phyloP scores from a whole-genome alignment of 2,113 vertebrate genomes.

The Caranx melampygus region DNA sequence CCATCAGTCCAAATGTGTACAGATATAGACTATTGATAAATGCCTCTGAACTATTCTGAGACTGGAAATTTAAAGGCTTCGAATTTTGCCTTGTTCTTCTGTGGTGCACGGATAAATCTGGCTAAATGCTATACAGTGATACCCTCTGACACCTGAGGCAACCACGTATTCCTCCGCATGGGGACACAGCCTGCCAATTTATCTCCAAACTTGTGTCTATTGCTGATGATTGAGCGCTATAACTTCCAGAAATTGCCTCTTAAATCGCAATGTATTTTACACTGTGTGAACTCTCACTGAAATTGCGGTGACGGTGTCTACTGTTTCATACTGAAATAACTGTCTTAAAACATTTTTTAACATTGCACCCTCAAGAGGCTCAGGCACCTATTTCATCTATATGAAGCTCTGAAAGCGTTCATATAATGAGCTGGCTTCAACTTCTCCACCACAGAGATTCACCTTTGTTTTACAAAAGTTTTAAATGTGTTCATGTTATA shows the following conservation, averaged over 20 bases:
- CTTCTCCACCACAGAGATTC: background rate
- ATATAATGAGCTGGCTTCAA: slow-evolving; percentile 21
- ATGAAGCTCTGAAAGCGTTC: slow-evolving; percentile 21
- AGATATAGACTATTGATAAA: slow-evolving; percentile 92
- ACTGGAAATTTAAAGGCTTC: slow-evolving; percentile 87
- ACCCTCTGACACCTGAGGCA: slow-evolving; percentile 86
- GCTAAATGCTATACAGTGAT: slow-evolving; percentile 89
- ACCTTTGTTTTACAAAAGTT: background rate
- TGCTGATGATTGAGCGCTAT: slow-evolving; percentile 94
- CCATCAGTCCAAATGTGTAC: slow-evolving; percentile 91
- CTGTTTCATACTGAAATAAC: slow-evolving; percentile 93
- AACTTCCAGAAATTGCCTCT: slow-evolving; percentile 94
- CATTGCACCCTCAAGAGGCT: slow-evolving; percentile 43
- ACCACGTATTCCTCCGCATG: slow-evolving; percentile 86
- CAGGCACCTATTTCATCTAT: slow-evolving; percentile 26
- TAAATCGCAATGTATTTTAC: slow-evolving; percentile 96
- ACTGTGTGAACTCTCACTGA: slow-evolving; percentile 89
- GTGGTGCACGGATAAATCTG: slow-evolving; percentile 90
- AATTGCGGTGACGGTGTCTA: slow-evolving; percentile 87
- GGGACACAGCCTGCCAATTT: slow-evolving; percentile 86
- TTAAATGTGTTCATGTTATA: background rate
- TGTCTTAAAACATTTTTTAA: slow-evolving; percentile 79
- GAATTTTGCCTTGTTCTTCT: slow-evolving; percentile 89
- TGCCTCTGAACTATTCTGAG: slow-evolving; percentile 94
- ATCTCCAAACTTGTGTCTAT: slow-evolving; percentile 90